Evolutionary conservation across 2,888 invertebrate species (phyloP), one percentile per base, ranked within the genome.

Genomic region (Tenodera sinensis): DNA sequence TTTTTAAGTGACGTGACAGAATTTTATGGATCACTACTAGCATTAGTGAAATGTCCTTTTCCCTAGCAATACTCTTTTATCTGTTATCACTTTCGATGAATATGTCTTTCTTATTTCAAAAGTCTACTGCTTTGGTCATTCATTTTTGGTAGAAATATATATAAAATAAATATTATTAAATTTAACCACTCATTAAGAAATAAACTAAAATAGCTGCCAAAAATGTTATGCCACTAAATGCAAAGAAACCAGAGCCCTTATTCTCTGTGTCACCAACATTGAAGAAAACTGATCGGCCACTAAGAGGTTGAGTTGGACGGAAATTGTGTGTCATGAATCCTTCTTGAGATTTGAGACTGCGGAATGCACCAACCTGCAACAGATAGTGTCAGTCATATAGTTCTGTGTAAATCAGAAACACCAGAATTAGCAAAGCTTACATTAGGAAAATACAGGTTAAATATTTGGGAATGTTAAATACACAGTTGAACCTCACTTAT

Each of bases 291-390:
- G 93, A 93, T 91, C 98, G 94, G 91, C 96, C 96, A 54, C 96
- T 96, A 1, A 97, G 93, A 0, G 97, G 97, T 92, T 98, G 97
- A 71, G 97, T 96, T 0, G 98, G 97, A 25, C 98, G 95, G 93
- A 96, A 97, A 93, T 98, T 98, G 92, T 97, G 97, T 0, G 95
- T 96, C 90, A 98, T 94, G 91, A 94, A 94, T 4, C 96, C 97
- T 88, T 96, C 95, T 15, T 94, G 93, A 3, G 95, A 95, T 88
- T 95, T 94, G 83, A 98, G 93, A 91, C 95, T 94, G 84, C 97
- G 95, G 92, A 98, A 98, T 87, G 94, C 94, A 91, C 95, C 95
- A 90, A 97, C 94, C 97, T 97, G 94, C 90, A 94, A 94, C 54
- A 71, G 15, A 71, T 15, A 20, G 8, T 71, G 6, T 71, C 3